A percentile compares a stretch with the other conserved stretches of the same genome.
phyloP scores from a whole-genome alignment of 2,113 vertebrate genomes.

The Podarcis cretensis region DNA sequence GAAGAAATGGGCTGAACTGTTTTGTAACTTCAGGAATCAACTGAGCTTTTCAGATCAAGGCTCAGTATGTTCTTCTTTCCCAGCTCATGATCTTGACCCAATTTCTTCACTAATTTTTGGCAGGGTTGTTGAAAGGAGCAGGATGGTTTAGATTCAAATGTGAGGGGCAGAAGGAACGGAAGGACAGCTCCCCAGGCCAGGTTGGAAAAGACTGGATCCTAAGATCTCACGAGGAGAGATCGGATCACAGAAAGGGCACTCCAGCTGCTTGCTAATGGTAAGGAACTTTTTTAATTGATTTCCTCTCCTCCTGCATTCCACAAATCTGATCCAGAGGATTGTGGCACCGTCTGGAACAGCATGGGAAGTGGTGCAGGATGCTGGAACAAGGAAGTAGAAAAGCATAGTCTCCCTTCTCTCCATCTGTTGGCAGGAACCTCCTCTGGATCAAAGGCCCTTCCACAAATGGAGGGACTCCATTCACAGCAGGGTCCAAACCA shows the following conservation, averaged over 20 bases:
- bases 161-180: too few species aligned
- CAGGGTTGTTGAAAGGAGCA: background rate
- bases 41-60: background rate
- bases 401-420: too few species aligned
- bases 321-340: background rate
- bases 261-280: background rate
- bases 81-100: background rate
- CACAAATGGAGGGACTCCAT: too few species aligned
- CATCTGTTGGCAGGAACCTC: too few species aligned
- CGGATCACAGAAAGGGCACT: background rate
- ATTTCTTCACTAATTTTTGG: background rate
- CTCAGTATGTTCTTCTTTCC: background rate
- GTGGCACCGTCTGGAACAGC: background rate
- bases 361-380: background rate
- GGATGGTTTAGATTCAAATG: background rate
- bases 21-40: constrained; percentile 21
- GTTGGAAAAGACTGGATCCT: background rate
- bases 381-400: background rate
- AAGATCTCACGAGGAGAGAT: background rate
- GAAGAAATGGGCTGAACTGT: constrained; percentile 18
- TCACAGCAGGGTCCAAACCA: too few species aligned
- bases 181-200: background rate
- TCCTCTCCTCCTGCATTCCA: background rate
- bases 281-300: background rate
- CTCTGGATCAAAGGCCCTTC: too few species aligned